Evolutionary conservation across 2,888 invertebrate species (phyloP), one percentile per base, ranked within the genome.

Genomic region (Cartodere bifasciata): DNA sequence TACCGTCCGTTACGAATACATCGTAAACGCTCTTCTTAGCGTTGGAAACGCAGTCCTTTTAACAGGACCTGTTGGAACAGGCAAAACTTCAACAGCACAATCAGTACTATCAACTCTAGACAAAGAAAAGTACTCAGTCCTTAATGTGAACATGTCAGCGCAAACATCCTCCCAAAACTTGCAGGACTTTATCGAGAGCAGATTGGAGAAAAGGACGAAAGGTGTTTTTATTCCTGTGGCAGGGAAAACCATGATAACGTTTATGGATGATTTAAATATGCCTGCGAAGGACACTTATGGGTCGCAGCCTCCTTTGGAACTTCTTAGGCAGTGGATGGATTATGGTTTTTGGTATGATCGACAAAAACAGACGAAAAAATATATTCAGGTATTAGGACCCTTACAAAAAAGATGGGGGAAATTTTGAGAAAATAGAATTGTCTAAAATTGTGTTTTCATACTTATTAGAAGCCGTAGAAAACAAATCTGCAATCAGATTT

Each of bases 181-280:
- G 0, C 85, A 90, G 59, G 83, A 85, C 33, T 75, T 78, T 11
- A 82, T 90, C 16, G 88, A 88, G 56, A 77, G 80, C 35, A 67
- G 82, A n/a, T 68, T 87, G 1, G 88, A 90, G 58, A 88, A 90
- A 62, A 66, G 87, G 29, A 87, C 86, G 0, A 90, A 88, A 56
- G 83, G 79, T 2, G 73, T 80, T 35, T 88, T 73, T 50, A 75
- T 80, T 2, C 90, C 90, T 0, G 63, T 76, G 13, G 83, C 80
- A 41, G 78, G 83, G 52, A 90, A 87, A 63, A 77, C 67, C 41
- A 74, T 91, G 72, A 72, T 90, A 34, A 72, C 81, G 5, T 88
- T 87, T 55, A 72, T 91, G 74, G 91, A 91, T 55, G 90, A 91
- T 55, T 77, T 91, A 47, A 90, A 90, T 62, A 88, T 90, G 87